Evolutionary conservation across 2,113 vertebrate genomes (phyloP), one percentile per base, ranked within the genome.

Genomic region (Phalacrocorax pelagicus): DNA sequence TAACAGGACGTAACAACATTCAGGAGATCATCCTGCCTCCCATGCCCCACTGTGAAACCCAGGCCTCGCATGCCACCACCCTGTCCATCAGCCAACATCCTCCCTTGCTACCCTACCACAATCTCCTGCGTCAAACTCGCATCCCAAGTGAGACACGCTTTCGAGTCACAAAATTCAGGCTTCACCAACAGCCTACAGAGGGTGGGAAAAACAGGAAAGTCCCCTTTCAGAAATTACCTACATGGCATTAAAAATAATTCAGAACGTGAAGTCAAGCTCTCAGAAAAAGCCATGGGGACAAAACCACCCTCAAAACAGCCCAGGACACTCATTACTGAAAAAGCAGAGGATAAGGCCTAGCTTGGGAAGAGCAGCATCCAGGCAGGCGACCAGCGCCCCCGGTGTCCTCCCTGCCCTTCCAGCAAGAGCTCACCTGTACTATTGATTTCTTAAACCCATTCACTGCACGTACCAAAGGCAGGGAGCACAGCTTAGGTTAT

Each of bases 171-270:
- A 36, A 65, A 80, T 5, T 15, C 40, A 52, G 29, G 38, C 52
- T 73, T 38, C 69, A 44, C 46, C 2, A 0, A 44, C 1, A 54
- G 30, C 9, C 21, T 29, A 15, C 0, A 0, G 47, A 79, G 1
- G 0, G 10, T 55, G 65, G 7, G 16, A 81, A 32, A 51, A n/a
- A 90, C 5, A 49, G 10, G n/a, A 36, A 95, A 26, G 49, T 7
- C 57, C 59, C 73, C 47, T 67, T 74, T 52, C 0, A 1, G 78
- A 21, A 59, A 49, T 61, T 9, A 79, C 44, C 24, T 14, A 36
- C 7, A 1, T 0, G 42, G 63, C 32, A 34, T 51, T 32, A 44
- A 7, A 88, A 63, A 19, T 23, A n/a, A 55, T 58, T 55, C 40
- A 57, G 47, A 51, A 4, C 0, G 0, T 11, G 22, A 90, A 70